Conservation (phyloP, 2,888 invertebrate genomes). For the Lepidochitona cinerea region DNA sequence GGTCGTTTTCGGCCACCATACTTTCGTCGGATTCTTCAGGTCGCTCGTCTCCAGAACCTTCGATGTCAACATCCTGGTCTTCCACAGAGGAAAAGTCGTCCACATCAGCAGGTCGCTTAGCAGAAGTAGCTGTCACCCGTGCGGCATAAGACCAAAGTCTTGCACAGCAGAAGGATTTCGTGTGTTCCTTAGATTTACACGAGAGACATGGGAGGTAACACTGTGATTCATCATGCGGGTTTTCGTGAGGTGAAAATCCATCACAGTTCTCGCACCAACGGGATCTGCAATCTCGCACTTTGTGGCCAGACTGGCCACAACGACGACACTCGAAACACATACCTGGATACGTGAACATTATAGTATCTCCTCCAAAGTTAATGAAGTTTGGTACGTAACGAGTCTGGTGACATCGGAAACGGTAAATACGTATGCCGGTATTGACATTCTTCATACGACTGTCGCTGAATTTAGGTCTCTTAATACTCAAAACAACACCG, state of each 20-base stretch:
- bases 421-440: background rate
- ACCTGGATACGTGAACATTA: background rate
- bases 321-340: background rate
- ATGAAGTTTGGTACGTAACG: background rate
- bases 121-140: too few species aligned
- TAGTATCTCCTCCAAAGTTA: background rate
- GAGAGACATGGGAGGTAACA: too few species aligned
- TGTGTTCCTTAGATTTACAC: too few species aligned
- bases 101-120: too few species aligned
- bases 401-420: background rate
- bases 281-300: background rate
- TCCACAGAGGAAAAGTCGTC: too few species aligned
- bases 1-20: too few species aligned
- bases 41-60: too few species aligned
- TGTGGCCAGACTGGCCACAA: background rate
- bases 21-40: too few species aligned
- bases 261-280: background rate
- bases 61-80: too few species aligned
- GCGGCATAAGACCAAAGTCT: too few species aligned
- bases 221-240: too few species aligned
- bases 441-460: background rate
- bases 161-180: too few species aligned
- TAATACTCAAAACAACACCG: background rate
- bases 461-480: background rate
- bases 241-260: background rate